phyloP scores from a whole-genome alignment of 2,113 vertebrate species.

The Corythoichthys haematopterus region DNA sequence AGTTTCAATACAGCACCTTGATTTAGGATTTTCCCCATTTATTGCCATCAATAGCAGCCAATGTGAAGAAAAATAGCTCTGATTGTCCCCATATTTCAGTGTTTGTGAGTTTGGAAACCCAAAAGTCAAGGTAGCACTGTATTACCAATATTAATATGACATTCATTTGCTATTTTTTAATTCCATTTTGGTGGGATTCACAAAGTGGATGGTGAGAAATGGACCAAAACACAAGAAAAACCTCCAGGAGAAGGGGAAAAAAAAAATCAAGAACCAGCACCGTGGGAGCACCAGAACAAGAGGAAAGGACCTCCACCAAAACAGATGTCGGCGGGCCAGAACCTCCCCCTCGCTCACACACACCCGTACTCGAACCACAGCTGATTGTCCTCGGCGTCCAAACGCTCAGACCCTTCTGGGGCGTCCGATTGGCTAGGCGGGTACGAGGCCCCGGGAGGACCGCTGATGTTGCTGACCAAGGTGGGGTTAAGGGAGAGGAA shows the following conservation, averaged over 20 bases:
- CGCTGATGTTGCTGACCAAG: constrained; percentile 93
- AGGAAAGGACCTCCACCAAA: constrained; percentile 5
- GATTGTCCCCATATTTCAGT: not conserved
- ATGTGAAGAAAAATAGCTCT: not conserved
- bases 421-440: constrained; percentile 41
- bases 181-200: not conserved
- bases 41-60: not conserved
- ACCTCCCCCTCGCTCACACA: constrained; percentile 67
- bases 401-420: constrained; percentile 43
- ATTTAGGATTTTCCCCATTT: not conserved
- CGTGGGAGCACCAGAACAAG: constrained; percentile 29
- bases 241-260: not conserved
- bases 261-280: constrained; percentile 24
- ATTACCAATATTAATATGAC: not conserved
- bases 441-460: constrained; percentile 67
- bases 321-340: constrained; percentile 21
- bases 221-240: not conserved
- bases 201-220: constrained; percentile 13
- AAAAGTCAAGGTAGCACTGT: not conserved
- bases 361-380: constrained; percentile 98
- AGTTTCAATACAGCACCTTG: constrained; percentile 27
- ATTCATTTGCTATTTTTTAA: not conserved
- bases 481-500: constrained; percentile 90
- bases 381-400: constrained; percentile 84
- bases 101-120: no score